Base-by-base conservation (phyloP, 1,140 invertebrate genomes). In the Dendrolimus kikuchii region DNA sequence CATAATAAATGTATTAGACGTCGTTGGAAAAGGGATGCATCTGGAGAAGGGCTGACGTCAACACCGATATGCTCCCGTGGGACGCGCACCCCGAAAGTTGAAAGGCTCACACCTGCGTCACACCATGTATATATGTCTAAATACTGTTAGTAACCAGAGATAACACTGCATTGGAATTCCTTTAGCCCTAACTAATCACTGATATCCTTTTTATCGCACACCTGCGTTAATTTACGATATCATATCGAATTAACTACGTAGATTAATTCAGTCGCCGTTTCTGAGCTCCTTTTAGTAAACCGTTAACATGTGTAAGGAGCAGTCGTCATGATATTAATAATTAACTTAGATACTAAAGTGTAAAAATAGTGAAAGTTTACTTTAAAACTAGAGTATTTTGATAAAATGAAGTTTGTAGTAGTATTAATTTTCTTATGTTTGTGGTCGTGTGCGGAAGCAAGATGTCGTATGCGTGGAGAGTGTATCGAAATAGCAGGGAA, bases 191-290 rank as follows among this genome's bases (percentile, higher is more conserved):
- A 55, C 10, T 38, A 36, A 51, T 39, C 38, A 48, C 37, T n/a
- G 23, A 45, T 38, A 48, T 46, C 5, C 46, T 43, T 46, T 46
- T 66, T 72, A 77, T 78, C 74, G 53, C 42, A 51, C 70, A 77
- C 74, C 78, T 77, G 70, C 63, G 49, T 60, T 66, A 61, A 69
- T 65, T 64, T 56, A 36, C 55, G 79, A 82, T 82, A 79, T 7
- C 8, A 48, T 80, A 82, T 80, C 79, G 59, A 60, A 59, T 61
- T 54, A 45, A 64, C 40, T 54, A 49, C 58, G 23, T 57, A 60
- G 56, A 66, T 64, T 62, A 64, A 53, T 55, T 60, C 40, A 37
- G 40, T 5, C 48, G 38, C 7, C 47, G 40, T 51, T 50, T 38
- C 9, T 51, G 38, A 40, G 55, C 42, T 44, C 56, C 60, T 53